A percentile compares a stretch with the other conserved stretches of the same genome.
Conservation (phyloP, 2,797 vertebrate species). For the Choloepus didactylus region DNA sequence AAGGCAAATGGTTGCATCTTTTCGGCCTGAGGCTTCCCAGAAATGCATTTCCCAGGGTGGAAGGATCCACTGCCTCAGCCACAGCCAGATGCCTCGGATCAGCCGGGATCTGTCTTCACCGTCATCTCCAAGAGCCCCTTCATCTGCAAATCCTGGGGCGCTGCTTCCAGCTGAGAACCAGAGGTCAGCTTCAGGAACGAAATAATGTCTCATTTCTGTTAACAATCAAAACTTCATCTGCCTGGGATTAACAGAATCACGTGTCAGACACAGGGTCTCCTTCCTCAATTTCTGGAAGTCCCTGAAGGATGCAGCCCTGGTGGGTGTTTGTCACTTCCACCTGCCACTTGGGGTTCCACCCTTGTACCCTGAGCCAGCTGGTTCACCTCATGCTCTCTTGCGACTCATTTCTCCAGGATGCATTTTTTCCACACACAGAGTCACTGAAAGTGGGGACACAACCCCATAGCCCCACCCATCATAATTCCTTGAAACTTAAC, state of each 20-base stretch:
- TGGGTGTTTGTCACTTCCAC: not conserved
- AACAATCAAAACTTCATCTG: not conserved
- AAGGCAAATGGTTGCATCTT: not conserved
- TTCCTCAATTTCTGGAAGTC: not conserved
- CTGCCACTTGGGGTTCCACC: not conserved
- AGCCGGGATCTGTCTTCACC: not conserved
- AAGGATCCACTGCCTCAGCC: not conserved
- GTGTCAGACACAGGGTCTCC: not conserved
- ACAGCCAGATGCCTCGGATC: not conserved
- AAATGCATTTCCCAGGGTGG: not conserved
- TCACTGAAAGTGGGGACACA: not conserved
- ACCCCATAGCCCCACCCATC: not conserved
- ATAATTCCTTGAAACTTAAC: not conserved
- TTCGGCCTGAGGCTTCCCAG: not conserved
- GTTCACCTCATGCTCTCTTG: not conserved
- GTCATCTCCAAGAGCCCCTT: not conserved
- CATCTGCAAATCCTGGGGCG: not conserved
- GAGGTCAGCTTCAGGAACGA: not conserved
- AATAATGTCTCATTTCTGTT: not conserved
- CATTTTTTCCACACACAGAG: not conserved
- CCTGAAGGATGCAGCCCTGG: not conserved
- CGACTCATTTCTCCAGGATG: not conserved
- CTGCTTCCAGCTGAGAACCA: not conserved
- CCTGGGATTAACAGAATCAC: not conserved
- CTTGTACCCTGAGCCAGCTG: fast-evolving